Evolutionary conservation across 2,888 invertebrate species (phyloP).

Genomic region (Drosophila peninsularis): DNA sequence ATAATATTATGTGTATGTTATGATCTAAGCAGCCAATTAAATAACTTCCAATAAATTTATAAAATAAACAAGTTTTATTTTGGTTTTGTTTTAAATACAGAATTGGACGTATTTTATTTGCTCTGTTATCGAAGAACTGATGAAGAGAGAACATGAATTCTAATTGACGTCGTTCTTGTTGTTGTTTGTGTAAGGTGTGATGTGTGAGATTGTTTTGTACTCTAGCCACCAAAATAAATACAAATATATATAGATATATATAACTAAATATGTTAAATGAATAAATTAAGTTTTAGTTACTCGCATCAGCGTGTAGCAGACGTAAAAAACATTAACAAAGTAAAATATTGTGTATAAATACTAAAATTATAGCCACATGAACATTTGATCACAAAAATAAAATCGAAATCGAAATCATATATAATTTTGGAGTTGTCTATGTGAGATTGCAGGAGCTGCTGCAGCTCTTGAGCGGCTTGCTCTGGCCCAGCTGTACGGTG

Average conservation of each 20-base stretch:
- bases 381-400: constrained; percentile 69
- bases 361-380: constrained; percentile 72
- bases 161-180: constrained; percentile 49
- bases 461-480: constrained; percentile 88
- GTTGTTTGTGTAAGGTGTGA: constrained; percentile 40
- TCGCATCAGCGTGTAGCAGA: constrained; percentile 40
- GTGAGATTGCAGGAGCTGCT: constrained; percentile 87
- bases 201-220: constrained; percentile 76
- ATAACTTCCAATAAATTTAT: constrained; percentile 68
- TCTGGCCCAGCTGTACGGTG: constrained; percentile 89
- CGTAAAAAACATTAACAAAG: constrained; percentile 54
- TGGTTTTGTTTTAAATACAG: constrained; percentile 39
- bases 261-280: constrained; percentile 48
- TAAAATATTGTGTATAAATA: constrained; percentile 51
- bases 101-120: constrained; percentile 62
- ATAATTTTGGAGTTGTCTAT: constrained; percentile 56
- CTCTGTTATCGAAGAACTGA: constrained; percentile 46
- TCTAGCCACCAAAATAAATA: constrained; percentile 69
- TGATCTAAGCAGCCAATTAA: constrained; percentile 58
- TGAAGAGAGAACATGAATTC: constrained; percentile 26
- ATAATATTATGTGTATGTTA: constrained; percentile 30
- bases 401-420: constrained; percentile 22
- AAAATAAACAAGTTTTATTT: constrained; percentile 75
- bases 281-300: constrained; percentile 52
- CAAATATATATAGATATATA: constrained; percentile 24